Evolutionary conservation across 53 echinoderm and acorn worm genomes (phyloP), one percentile per base, ranked within the genome.

Genomic region (Holothuria leucospilota): DNA sequence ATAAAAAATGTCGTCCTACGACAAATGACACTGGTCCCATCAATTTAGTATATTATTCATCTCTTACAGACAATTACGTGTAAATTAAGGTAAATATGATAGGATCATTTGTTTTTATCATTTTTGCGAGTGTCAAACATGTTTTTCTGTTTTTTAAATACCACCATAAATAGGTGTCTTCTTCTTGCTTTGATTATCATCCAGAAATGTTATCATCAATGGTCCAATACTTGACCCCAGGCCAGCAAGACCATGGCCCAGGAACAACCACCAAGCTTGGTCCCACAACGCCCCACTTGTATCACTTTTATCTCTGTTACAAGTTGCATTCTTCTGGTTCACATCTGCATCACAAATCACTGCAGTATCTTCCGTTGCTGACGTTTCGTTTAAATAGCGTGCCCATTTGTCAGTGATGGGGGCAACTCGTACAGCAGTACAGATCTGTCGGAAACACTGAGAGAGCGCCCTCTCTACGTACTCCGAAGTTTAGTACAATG

Each of bases 191-290:
- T 95, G 90, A 49, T 73, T 91, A 53, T 98, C 98, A 51, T 98
- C 98, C 60, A 98, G 85, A 59, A 93, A 98, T 0, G 98, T 93
- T 27, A 94, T 83, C 20, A 69, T 61, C 12, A 98, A 91, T 20
- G 95, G 95, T 23, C 90, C 89, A 5, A 81, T 86, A 24, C 81
- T 63, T 7, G 82, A 77, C 20, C 63, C 86, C 2, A 90, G 65
- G 15, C 90, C 90, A 51, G 82, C 30, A 4, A 90, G 62, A 20
- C 82, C 64, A 61, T 98, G 98, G 24, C 95, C 95, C n/a, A 92
- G 62, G 21, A 98, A 84, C 9, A 98, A 88, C 92, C 89, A 94
- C 15, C 92, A 85, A 26, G 92, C 90, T 77, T 90, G 87, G 77
- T 90, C 59, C 29, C 91, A 67, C 61, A 91, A 40, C 13, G 91